Percentiles rank a stretch among this genome's conserved stretches.
Evolutionary conservation across 2,797 vertebrate genomes (phyloP).

Genomic region (Fringilla coelebs): DNA sequence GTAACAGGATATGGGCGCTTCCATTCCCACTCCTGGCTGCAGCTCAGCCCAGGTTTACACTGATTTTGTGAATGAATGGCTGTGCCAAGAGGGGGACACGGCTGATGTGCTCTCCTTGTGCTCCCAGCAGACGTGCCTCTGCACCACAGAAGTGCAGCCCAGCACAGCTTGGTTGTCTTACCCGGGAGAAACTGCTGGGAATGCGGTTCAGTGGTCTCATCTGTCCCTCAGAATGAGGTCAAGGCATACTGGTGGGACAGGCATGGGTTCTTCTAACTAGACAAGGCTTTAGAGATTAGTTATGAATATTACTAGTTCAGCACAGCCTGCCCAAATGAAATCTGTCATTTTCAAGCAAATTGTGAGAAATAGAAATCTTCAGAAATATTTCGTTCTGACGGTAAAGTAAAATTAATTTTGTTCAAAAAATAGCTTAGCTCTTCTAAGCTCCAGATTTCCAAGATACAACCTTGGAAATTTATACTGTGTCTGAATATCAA

Average conservation of each 20-base stretch:
- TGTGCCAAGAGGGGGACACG: not conserved
- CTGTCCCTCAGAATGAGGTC: not conserved
- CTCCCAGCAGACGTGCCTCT: not conserved
- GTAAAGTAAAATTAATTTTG: not conserved
- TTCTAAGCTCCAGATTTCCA: not conserved
- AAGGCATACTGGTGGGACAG: not conserved
- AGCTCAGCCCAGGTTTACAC: constrained; percentile 8
- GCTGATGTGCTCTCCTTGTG: not conserved
- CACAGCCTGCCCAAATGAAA: not conserved
- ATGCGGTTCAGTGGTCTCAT: not conserved
- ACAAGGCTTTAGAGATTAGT: not conserved
- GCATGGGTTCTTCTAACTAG: not conserved
- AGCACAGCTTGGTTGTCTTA: not conserved
- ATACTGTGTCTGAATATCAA: not conserved
- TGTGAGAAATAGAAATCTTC: not conserved
- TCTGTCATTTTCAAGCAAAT: not conserved
- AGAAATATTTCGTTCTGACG: not conserved
- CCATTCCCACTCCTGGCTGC: not conserved
- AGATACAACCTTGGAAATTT: not conserved
- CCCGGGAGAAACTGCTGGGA: not conserved
- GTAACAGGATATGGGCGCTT: not conserved
- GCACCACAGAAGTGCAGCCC: not conserved
- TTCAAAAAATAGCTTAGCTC: not conserved
- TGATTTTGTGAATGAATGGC: not conserved
- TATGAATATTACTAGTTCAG: not conserved